phyloP scores from a whole-genome alignment of 2,113 vertebrate species.

The Prietella phreatophila region DNA sequence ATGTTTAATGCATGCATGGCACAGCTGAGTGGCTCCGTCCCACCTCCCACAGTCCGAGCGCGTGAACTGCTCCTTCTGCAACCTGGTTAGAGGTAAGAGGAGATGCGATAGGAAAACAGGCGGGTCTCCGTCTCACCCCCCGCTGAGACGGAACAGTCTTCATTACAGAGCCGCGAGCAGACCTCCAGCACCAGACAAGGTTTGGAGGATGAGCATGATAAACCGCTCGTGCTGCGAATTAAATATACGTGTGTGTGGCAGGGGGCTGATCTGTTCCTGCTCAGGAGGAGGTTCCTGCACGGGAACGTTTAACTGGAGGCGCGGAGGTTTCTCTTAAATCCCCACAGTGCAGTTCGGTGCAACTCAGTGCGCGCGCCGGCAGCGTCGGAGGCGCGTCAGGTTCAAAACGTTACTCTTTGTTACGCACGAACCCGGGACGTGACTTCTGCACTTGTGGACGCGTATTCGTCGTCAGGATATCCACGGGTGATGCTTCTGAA shows the following conservation, averaged over 20 bases:
- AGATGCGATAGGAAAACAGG: constrained; percentile 50
- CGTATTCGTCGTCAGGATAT: background rate
- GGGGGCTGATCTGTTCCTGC: constrained; percentile 50
- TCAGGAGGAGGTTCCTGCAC: constrained; percentile 55
- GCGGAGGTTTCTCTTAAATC: constrained; percentile 49
- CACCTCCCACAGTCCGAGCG: background rate
- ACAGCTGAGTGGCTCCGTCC: background rate
- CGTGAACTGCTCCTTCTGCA: constrained; percentile 48
- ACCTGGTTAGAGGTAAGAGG: constrained; percentile 58
- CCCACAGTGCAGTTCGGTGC: constrained; percentile 17
- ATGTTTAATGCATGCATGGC: constrained; percentile 16
- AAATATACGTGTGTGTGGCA: constrained; percentile 42
- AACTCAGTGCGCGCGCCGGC: constrained; percentile 17
- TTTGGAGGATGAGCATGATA: constrained; percentile 38
- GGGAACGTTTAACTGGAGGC: constrained; percentile 64
- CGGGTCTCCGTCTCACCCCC: constrained; percentile 20
- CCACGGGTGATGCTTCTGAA: background rate
- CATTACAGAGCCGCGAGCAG: constrained; percentile 1
- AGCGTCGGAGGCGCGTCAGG: background rate
- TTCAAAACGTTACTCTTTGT: background rate
- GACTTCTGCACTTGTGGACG: background rate
- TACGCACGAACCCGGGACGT: background rate
- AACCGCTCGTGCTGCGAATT: constrained; percentile 49
- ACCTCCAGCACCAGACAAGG: background rate
- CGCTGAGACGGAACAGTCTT: background rate